A percentile compares a stretch with the other conserved stretches of the same genome.
phyloP scores from a whole-genome alignment of 2,113 vertebrate species.

The Chionis minor region DNA sequence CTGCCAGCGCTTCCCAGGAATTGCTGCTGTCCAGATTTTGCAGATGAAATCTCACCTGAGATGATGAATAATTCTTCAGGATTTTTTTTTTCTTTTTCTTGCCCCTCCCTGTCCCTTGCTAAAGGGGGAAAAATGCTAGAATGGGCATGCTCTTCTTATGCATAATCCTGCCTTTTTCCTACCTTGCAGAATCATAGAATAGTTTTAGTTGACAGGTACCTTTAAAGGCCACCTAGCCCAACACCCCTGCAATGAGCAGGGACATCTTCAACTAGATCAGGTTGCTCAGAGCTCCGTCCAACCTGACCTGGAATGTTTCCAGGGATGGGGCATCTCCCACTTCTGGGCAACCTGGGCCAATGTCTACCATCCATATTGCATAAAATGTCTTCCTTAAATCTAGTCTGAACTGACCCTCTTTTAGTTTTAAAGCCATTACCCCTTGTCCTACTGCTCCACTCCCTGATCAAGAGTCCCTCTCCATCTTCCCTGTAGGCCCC shows the following conservation, averaged over 20 bases:
- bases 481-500: fast-evolving
- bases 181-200: not conserved
- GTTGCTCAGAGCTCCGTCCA: fast-evolving
- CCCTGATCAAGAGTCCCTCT: not conserved
- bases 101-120: not conserved
- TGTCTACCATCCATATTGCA: fast-evolving
- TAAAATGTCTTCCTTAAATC: not conserved
- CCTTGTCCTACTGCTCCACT: not conserved
- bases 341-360: not conserved
- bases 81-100: not conserved
- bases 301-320: fast-evolving
- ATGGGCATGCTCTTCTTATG: fast-evolving
- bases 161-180: not conserved
- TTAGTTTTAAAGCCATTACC: not conserved
- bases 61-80: not conserved
- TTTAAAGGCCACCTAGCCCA: not conserved
- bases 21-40: not conserved
- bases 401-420: not conserved
- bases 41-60: not conserved
- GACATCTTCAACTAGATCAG: not conserved
- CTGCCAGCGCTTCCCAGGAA: not conserved
- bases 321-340: fast-evolving
- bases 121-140: not conserved
- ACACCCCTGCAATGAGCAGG: fast-evolving
- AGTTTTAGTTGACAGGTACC: not conserved